Conservation (phyloP, 2,888 invertebrate genomes). For the Rhodophaea formosa region DNA sequence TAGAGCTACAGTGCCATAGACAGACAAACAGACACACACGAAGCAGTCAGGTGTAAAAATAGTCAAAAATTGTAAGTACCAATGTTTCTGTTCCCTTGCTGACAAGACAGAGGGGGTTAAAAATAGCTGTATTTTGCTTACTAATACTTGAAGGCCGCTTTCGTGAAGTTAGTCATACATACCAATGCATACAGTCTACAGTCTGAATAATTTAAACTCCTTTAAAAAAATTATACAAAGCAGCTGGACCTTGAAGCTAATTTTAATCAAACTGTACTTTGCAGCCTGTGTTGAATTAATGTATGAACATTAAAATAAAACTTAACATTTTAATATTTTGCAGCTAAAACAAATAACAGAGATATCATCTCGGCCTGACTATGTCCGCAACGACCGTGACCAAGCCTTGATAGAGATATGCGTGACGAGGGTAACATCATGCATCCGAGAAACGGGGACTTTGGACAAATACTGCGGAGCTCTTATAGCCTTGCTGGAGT, state of each 20-base stretch:
- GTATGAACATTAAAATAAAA: not conserved
- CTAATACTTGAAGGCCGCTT: too few species aligned
- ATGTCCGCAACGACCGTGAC: constrained; percentile 92
- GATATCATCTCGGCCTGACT: constrained; percentile 91
- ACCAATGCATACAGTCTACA: too few species aligned
- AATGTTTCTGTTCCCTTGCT: too few species aligned
- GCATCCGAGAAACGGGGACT: constrained; percentile 92
- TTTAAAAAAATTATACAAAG: not conserved
- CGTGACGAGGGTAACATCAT: constrained; percentile 93
- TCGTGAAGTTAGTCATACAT: too few species aligned
- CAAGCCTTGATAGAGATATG: constrained; percentile 98
- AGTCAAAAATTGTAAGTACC: too few species aligned
- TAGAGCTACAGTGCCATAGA: too few species aligned
- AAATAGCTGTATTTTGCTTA: too few species aligned
- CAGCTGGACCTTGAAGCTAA: not conserved
- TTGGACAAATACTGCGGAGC: constrained; percentile 93
- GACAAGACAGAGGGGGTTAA: too few species aligned
- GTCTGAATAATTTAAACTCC: not conserved
- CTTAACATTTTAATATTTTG: constrained; percentile 30
- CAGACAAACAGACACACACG: too few species aligned
- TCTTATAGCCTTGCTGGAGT: constrained; percentile 91
- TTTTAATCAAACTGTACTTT: not conserved
- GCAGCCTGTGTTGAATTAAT: too few species aligned
- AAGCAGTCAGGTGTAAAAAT: too few species aligned
- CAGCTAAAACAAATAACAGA: constrained; percentile 88